Evolutionary conservation across 2,888 invertebrate species (phyloP), one percentile per base, ranked within the genome.

Genomic region (Yponomeuta sedellus): DNA sequence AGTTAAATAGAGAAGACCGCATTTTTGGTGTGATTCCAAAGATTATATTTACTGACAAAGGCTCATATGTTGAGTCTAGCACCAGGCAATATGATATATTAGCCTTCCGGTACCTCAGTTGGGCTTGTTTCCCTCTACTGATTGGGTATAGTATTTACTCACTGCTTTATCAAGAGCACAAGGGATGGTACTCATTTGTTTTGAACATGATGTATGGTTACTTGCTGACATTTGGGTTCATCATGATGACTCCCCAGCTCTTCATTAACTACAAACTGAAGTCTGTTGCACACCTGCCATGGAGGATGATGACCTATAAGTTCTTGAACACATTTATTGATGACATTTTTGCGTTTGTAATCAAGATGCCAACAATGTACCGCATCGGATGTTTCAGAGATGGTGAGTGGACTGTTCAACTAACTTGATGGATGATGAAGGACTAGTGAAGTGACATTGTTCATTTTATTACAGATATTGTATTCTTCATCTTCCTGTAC

Each of bases 171-270:
- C 94, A 96, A 72, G 99, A 99, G 83, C 99, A 99, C 86, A 98
- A 97, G 83, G 98, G 99, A 73, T 99, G 99, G 99, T 99, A 99
- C 84, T 99, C 99, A 12, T 99, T 98, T 92, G 93, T 98, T 56
- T 93, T 99, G 40, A 96, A 96, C 80, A 97, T 99, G 96, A 93
- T 99, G 69, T 99, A 99, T 86, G 99, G 99, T 66, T 99, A 98
- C 86, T 92, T 99, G 67, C 92, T 99, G 68, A 99, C 99, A 1
- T 99, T 99, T 84, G 98, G 99, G 69, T 99, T 99, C 83, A 99
- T 99, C 67, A 98, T 99, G 97, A 99, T 99, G 99, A 99, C 99
- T n/a, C 99, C 99, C 8, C 99, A 99, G 86, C 91, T 99, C 69
- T 99, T 99, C 82, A 99, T 99, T 75, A 99, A 99, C 91, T 99